Percentiles rank a stretch among this genome's conserved stretches.
Conservation (phyloP, 2,113 vertebrate genomes). For the Silurus asotus region DNA sequence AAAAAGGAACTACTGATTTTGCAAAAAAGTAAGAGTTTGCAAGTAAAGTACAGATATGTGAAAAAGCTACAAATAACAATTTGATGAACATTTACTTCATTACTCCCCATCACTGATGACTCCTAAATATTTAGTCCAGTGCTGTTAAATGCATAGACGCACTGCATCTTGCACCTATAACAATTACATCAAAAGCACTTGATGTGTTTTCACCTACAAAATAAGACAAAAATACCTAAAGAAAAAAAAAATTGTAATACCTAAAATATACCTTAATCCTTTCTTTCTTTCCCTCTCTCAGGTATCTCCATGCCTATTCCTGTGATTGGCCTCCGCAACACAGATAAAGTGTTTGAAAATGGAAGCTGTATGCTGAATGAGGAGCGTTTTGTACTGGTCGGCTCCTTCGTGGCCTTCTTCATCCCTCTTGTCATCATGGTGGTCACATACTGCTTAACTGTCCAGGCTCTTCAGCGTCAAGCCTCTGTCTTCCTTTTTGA, state of each 20-base stretch:
- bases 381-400: slow-evolving; percentile 92
- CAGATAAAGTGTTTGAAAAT: slow-evolving; percentile 89
- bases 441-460: slow-evolving; percentile 91
- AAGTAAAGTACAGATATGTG: no score
- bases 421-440: slow-evolving; percentile 98
- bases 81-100: no score
- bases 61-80: no score
- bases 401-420: slow-evolving; percentile 98
- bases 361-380: slow-evolving; percentile 91
- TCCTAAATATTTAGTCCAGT: background rate
- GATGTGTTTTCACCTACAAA: background rate
- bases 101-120: background rate
- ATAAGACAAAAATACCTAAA: background rate
- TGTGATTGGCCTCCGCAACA: slow-evolving; percentile 89
- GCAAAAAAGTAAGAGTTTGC: no score
- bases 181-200: background rate
- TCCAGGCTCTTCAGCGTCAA: slow-evolving; percentile 89
- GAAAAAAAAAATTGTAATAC: background rate
- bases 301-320: slow-evolving; percentile 94
- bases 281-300: slow-evolving; percentile 57
- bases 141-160: background rate
- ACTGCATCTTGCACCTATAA: background rate
- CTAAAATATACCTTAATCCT: background rate
- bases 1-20: no score
- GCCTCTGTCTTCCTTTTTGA: slow-evolving; percentile 87